A percentile compares a stretch with the other conserved stretches of the same genome.
These are phyloP conservation scores for Poeciliopsis turneri DNA, from an alignment of 2,797 vertebrate species.

Conservation along the genomic window DNA sequence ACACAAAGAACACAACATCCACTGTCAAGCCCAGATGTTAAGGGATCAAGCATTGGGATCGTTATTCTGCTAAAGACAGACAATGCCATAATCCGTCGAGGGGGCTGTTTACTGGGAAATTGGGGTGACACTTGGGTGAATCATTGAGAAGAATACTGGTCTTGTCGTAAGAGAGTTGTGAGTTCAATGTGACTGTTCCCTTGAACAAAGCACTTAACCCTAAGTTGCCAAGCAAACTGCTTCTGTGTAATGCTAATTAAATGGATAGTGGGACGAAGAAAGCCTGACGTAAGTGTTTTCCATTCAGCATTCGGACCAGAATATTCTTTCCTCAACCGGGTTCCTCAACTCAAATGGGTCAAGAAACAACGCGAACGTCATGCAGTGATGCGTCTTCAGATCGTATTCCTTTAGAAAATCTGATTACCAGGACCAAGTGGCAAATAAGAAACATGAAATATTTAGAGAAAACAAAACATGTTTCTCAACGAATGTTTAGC, in stretches of 20 bases:
- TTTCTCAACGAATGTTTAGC: not conserved
- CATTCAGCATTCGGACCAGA: not conserved
- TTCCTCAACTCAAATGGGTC: not conserved
- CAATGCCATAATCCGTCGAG: not conserved
- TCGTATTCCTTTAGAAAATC: not conserved
- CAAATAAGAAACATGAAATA: not conserved
- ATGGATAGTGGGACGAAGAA: not conserved
- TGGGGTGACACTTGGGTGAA: not conserved
- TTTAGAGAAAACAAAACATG: not conserved
- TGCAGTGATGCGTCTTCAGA: not conserved
- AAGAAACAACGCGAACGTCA: not conserved
- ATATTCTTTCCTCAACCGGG: not conserved
- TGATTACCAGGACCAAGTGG: not conserved
- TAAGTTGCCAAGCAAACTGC: not conserved
- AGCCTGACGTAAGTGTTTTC: not conserved
- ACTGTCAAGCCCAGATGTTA: not conserved
- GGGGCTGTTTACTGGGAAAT: not conserved
- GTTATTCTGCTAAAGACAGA: not conserved
- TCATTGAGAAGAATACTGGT: not conserved
- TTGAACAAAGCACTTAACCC: not conserved
- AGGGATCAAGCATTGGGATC: not conserved
- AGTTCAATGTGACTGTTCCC: not conserved
- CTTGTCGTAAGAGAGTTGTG: not conserved
- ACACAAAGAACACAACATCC: not conserved
- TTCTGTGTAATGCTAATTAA: not conserved